Percentiles rank a stretch among this genome's conserved stretches.
These are phyloP conservation scores for Microplitis deprimator DNA, from an alignment of 2,888 invertebrate genomes.

Conservation along the genomic window DNA sequence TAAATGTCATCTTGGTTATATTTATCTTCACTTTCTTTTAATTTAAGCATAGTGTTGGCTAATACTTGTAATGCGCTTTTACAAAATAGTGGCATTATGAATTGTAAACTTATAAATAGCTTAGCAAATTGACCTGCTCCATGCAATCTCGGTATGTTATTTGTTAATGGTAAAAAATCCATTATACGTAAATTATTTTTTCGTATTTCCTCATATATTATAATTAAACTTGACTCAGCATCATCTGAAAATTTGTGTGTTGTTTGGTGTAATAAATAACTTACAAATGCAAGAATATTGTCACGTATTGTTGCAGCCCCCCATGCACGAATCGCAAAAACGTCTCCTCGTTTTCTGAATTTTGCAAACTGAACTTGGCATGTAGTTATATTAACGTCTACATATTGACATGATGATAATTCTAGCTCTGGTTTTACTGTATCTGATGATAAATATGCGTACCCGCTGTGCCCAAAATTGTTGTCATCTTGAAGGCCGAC, in stretches of 20 bases:
- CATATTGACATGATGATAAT: slow-evolving; percentile 49
- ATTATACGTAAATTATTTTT: slow-evolving; percentile 52
- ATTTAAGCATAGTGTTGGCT: slow-evolving; percentile 34
- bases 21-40: slow-evolving; percentile 20
- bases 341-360: slow-evolving; percentile 44
- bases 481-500: slow-evolving; percentile 42
- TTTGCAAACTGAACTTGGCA: slow-evolving; percentile 47
- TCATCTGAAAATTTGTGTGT: slow-evolving; percentile 48
- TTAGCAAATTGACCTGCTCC: slow-evolving; percentile 43
- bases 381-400: slow-evolving; percentile 51
- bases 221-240: slow-evolving; percentile 50
- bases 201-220: slow-evolving; percentile 52
- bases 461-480: slow-evolving; percentile 48
- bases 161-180: slow-evolving; percentile 49
- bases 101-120: slow-evolving; percentile 42
- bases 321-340: slow-evolving; percentile 54
- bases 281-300: slow-evolving; percentile 55
- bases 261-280: slow-evolving; percentile 54
- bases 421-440: slow-evolving; percentile 35
- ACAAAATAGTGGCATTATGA: slow-evolving; percentile 41
- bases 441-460: slow-evolving; percentile 43
- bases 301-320: slow-evolving; percentile 53
- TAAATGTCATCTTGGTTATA: no score
- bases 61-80: slow-evolving; percentile 43
- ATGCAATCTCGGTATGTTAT: slow-evolving; percentile 39